These are phyloP conservation scores for Rhagonycha fulva DNA, from an alignment of 2,888 invertebrate species.

Conservation along the genomic window DNA sequence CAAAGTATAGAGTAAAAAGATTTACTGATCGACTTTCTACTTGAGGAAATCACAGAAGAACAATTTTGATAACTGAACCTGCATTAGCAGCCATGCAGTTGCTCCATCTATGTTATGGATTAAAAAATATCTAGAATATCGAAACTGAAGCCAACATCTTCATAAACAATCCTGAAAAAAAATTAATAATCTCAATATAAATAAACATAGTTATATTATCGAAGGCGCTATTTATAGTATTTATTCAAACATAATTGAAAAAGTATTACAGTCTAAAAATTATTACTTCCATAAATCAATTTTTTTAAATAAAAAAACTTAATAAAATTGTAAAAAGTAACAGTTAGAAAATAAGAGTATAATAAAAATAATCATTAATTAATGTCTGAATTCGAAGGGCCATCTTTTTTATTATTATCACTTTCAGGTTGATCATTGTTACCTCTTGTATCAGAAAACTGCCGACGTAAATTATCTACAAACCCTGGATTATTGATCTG, in stretches of 20 bases:
- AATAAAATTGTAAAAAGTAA: background rate
- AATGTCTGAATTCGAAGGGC: background rate
- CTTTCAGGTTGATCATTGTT: background rate
- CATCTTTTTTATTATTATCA: background rate
- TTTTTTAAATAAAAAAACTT: background rate
- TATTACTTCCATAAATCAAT: background rate
- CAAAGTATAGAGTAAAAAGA: no score
- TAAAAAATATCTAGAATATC: no score
- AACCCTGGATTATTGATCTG: slow-evolving; percentile 81
- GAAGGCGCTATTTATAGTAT: background rate
- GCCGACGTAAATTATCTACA: slow-evolving; percentile 72
- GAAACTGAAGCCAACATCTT: no score
- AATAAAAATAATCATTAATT: background rate
- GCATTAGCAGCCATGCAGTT: no score
- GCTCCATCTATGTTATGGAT: no score
- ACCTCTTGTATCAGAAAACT: background rate
- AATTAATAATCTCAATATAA: background rate
- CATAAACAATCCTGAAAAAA: background rate
- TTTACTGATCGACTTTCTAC: no score
- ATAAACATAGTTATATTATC: background rate
- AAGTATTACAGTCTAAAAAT: background rate
- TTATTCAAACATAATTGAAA: background rate
- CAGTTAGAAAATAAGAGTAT: background rate
- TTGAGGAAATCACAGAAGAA: no score
- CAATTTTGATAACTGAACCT: no score